Evolutionary conservation across 2,888 invertebrate species (phyloP), one percentile per base, ranked within the genome.

Genomic region (Aplocera efformata): DNA sequence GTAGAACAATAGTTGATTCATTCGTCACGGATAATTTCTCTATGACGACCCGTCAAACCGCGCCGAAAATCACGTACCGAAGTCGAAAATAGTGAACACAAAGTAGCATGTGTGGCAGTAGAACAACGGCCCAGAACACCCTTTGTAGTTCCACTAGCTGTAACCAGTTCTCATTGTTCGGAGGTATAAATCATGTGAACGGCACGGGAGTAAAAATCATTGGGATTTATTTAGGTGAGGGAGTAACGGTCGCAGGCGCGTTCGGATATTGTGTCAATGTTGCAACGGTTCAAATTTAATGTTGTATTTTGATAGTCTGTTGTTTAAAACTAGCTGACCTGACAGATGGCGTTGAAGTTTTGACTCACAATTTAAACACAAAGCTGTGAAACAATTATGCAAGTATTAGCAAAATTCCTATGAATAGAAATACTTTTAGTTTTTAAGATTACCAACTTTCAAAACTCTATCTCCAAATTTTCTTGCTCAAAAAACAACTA

Each of bases 171-270:
- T 65, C 63, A 78, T 81, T 82, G 82, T 84, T 76, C 51, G 49
- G 65, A 45, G 72, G 58, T 63, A 79, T 85, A 85, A 84, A 85
- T 85, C 85, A 84, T 72, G 66, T 60, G 69, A 74, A 79, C 71
- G 72, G 78, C 80, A 73, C 75, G 60, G 70, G 76, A 68, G 77
- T 81, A 78, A 84, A 84, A 84, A 83, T 82, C 82, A 81, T 77
- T 68, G 63, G 58, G 66, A 81, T 80, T 80, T 78, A 81, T 81
- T 60, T 69, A 67, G 71, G 67, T 67, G 67, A 58, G 55, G 37
- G 22, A 64, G 73, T 72, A 69, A 70, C 71, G 71, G 72, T 22
- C 30, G 37, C n/a, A 42, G 36, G 36, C 40, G 25, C 13, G 23
- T 28, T 32, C 10, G 17, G 13, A 17, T 35, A 34, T 31, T 39